Evolutionary conservation across 2,113 vertebrate genomes (phyloP).

Genomic region (Salminus brasiliensis): DNA sequence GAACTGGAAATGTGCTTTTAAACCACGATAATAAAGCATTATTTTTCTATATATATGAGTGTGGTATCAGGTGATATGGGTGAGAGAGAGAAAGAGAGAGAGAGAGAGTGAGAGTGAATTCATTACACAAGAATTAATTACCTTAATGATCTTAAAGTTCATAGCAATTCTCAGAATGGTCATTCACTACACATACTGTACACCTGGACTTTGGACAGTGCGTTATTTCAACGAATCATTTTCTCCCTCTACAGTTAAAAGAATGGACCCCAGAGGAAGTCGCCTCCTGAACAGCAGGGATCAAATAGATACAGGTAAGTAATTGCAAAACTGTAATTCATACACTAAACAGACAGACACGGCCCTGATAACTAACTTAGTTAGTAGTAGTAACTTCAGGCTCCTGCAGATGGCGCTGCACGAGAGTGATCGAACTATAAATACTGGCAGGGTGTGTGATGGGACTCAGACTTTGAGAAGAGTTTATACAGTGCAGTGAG

Average conservation of each 20-base stretch:
- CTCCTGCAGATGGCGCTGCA: no score
- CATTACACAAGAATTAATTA: slow-evolving; percentile 31
- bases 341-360: no score
- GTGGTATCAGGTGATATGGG: neutral
- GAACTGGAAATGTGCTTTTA: slow-evolving; percentile 70
- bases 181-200: neutral
- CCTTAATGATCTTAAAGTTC: slow-evolving; percentile 1
- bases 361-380: no score
- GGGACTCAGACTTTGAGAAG: no score
- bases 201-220: no score
- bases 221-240: slow-evolving; percentile 28
- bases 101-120: neutral
- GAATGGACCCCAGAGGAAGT: slow-evolving; percentile 66
- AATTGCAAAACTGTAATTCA: no score
- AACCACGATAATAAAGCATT: slow-evolving; percentile 95
- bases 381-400: no score
- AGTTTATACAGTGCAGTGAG: no score
- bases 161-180: slow-evolving; percentile 12
- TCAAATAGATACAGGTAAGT: slow-evolving; percentile 66
- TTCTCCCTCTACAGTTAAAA: slow-evolving; percentile 67
- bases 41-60: slow-evolving; percentile 93
- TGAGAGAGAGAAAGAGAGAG: neutral
- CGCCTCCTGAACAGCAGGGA: slow-evolving; percentile 66
- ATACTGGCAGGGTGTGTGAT: no score
- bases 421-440: no score